Evolutionary conservation across 2,113 vertebrate species (phyloP).

Genomic region (Labeo catla): DNA sequence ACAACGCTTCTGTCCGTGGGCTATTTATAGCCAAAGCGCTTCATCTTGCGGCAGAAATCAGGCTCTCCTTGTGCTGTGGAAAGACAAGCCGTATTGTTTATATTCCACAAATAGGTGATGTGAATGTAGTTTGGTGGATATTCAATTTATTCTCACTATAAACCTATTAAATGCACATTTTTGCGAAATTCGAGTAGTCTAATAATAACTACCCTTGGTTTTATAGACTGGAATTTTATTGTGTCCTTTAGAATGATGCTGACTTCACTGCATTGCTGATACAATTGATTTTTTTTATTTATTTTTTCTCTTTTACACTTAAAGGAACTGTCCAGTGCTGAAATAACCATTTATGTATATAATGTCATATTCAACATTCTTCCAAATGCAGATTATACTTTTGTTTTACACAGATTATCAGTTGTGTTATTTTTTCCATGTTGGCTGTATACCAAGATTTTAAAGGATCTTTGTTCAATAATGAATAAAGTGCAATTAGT

Average conservation of each 20-base stretch:
- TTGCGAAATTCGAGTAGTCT: not conserved
- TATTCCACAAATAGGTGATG: not conserved
- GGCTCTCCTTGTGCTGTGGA: constrained; percentile 1
- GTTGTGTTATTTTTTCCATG: not conserved
- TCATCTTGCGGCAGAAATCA: constrained; percentile 52
- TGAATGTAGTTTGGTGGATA: not conserved
- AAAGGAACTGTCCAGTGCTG: constrained; percentile 52
- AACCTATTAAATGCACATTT: not conserved
- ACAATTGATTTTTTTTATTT: not conserved
- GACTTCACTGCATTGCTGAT: not conserved
- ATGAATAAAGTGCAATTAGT: not conserved
- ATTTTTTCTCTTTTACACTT: not conserved
- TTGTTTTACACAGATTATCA: not conserved
- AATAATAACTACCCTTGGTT: not conserved
- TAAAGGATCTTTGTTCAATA: not conserved
- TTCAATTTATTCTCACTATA: not conserved
- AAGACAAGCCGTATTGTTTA: not conserved
- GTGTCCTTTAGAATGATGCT: not conserved
- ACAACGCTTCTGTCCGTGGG: constrained; percentile 55
- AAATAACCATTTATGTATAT: constrained; percentile 19
- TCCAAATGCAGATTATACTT: too few relatives aligned
- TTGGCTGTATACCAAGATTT: not conserved
- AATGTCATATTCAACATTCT: not conserved
- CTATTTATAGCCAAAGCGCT: constrained; percentile 57
- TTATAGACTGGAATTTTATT: not conserved